Evolutionary conservation across 2,797 vertebrate species (phyloP), one percentile per base, ranked within the genome.

Genomic region (Euthynnus affinis): DNA sequence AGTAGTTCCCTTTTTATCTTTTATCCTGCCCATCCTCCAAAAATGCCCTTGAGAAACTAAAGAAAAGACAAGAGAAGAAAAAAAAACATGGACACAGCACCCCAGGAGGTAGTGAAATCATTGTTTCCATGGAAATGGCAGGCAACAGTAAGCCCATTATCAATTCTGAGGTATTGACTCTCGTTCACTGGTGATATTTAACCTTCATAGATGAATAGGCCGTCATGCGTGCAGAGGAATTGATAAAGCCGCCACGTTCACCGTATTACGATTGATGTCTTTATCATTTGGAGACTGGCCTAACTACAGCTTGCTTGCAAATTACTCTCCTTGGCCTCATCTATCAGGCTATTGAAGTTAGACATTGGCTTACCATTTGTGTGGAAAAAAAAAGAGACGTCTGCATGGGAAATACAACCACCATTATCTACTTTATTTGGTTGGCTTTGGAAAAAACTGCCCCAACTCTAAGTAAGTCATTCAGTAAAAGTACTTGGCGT

Each of bases 121-220:
- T 91, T 88, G 93, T 96, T 95, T 88, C 94, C 92, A 95, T 96
- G 93, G 93, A 89, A 88, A 94, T 92, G 86, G 74, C 90, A 90
- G 88, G 90, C 89, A 87, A 91, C 85, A 71, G 81, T 90, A 86
- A 92, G 86, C 89, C 89, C 80, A 76, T 88, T 91, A 91, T 93
- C 93, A 94, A 92, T 93, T 92, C 87, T 62, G 74, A 79, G 78
- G 83, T 94, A 93, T 94, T 93, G 93, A 93, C 91, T 93, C 85
- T 89, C 62, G 58, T 93, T 94, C 89, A 76, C 77, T 80, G 78
- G 88, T 83, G 84, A 94, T 93, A 93, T 94, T 94, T 94, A 95
- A 93, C 93, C 92, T 94, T 92, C 91, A 75, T 80, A 88, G 93
- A 92, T 91, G 88, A 94, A 93, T 87, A 78, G 91, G 75, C 84